Evolutionary conservation across 2,888 invertebrate species (phyloP).

Genomic region (Celastrina argiolus): DNA sequence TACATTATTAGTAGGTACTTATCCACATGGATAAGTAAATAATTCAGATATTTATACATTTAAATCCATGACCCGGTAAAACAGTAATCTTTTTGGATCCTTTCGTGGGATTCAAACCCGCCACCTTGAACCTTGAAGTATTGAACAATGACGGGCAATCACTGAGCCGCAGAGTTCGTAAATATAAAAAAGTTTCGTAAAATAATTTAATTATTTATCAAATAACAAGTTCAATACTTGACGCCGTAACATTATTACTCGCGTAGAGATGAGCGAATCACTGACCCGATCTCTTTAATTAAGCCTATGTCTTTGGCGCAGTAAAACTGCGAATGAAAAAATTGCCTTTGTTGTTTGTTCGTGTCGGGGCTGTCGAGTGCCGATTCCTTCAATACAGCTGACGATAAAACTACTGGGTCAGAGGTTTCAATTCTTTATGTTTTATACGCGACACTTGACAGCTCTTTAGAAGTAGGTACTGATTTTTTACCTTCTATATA

Average conservation of each 20-base stretch:
- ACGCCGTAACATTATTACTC: background rate
- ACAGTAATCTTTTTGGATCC: too few species aligned
- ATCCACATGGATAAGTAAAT: too few species aligned
- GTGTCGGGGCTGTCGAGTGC: background rate
- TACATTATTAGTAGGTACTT: too few species aligned
- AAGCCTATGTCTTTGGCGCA: slow-evolving; percentile 6
- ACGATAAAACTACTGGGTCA: slow-evolving; percentile 10
- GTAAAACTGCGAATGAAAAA: background rate
- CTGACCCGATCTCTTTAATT: slow-evolving; percentile 11
- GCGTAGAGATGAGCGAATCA: slow-evolving; percentile 1
- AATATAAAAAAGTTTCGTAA: background rate
- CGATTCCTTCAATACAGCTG: slow-evolving; percentile 13
- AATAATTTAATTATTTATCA: background rate
- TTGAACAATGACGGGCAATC: background rate
- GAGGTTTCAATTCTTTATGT: background rate
- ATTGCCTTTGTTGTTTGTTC: slow-evolving; percentile 7
- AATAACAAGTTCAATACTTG: background rate
- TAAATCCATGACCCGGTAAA: too few species aligned
- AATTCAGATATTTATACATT: too few species aligned
- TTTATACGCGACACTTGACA: background rate
- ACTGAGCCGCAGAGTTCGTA: background rate
- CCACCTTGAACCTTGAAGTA: too few species aligned
- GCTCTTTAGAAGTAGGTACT: background rate
- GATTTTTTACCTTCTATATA: background rate
- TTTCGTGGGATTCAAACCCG: too few species aligned